These are phyloP conservation scores for Paramormyrops hopkinsi DNA, from an alignment of 2,797 vertebrate genomes.

Conservation along the genomic window DNA sequence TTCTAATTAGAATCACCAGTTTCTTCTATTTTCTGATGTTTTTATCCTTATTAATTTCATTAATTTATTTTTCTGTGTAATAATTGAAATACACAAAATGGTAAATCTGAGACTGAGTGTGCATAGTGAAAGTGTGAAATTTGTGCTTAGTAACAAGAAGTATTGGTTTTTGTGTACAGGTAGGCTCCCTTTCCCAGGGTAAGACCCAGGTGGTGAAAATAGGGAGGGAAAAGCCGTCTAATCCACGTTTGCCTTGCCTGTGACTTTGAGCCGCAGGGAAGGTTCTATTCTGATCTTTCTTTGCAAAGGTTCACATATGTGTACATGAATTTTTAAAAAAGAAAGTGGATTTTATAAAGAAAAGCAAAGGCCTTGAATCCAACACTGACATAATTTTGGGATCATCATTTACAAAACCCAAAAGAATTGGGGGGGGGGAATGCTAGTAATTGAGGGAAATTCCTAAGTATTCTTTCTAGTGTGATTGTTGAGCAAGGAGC, in stretches of 20 bases:
- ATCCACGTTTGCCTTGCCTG: background rate
- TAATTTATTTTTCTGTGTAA: background rate
- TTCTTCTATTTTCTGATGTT: background rate
- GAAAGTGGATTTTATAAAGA: background rate
- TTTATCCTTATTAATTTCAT: background rate
- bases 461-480: background rate
- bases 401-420: background rate
- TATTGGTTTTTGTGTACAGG: background rate
- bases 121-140: background rate
- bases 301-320: background rate
- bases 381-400: background rate
- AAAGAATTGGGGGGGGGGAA: background rate
- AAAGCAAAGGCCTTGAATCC: background rate
- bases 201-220: background rate
- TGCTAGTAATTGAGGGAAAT: background rate
- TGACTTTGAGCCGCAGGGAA: background rate
- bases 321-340: background rate
- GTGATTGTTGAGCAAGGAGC: background rate
- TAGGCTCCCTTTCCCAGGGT: background rate
- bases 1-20: background rate
- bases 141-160: background rate
- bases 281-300: background rate
- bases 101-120: background rate
- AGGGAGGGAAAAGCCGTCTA: background rate
- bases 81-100: background rate